phyloP scores from a whole-genome alignment of 2,888 invertebrate genomes.

The Euspilapteryx auroguttella region DNA sequence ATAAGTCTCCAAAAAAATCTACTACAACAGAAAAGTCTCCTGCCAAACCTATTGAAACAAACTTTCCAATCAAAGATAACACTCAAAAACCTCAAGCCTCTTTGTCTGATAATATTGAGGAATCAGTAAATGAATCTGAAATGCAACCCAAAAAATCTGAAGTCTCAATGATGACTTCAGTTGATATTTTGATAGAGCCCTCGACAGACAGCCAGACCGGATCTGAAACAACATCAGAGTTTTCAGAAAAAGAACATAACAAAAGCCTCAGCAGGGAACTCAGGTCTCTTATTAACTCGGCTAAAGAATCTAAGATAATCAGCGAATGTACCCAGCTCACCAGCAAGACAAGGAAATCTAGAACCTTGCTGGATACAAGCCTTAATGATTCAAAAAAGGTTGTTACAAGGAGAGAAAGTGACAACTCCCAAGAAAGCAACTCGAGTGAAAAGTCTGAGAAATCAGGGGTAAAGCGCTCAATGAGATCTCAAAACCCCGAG shows the following conservation, averaged over 20 bases:
- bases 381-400: neutral
- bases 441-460: conserved; percentile 39
- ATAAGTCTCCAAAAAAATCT: conserved; percentile 4
- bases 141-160: neutral
- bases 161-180: too few species aligned
- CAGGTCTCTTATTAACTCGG: conserved; percentile 64
- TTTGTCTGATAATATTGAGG: too few species aligned
- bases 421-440: conserved; percentile 31
- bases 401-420: conserved; percentile 23
- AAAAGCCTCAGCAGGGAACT: conserved; percentile 60
- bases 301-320: conserved; percentile 69
- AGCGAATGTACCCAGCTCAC: conserved; percentile 60
- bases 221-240: too few species aligned
- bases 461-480: conserved; percentile 37
- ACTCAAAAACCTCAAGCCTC: too few species aligned
- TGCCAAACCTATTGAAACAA: too few species aligned
- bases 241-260: conserved; percentile 33
- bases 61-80: too few species aligned
- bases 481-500: conserved; percentile 66
- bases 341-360: conserved; percentile 47
- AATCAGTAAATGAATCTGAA: too few species aligned
- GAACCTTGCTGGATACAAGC: conserved; percentile 7
- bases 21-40: conserved; percentile 7
- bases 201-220: too few species aligned
- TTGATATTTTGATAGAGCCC: too few species aligned